Base-by-base conservation (phyloP, 2,797 vertebrate species). In the Microtus agrestis region DNA sequence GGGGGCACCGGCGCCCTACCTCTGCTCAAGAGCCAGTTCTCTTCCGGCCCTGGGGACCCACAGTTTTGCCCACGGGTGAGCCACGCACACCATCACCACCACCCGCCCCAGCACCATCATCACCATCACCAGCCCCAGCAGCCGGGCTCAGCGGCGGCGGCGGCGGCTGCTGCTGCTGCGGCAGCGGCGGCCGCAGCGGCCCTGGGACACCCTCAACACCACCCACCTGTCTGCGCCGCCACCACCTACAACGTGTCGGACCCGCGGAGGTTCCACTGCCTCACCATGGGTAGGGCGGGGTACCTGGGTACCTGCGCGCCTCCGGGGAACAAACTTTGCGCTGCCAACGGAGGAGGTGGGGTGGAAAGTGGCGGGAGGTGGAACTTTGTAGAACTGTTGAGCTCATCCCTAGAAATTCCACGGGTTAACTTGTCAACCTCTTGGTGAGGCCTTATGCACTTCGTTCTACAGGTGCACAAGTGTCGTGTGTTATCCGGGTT, bases 261-360 rank as follows among this genome's bases (percentile, higher is more conserved):
- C 92, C 99, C 99, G 23, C 99, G 99, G 98, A 99, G 99, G 97
- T 99, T 99, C 97, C 99, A 99, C 98, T 99, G 99, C 91, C 99
- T 99, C 93, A 98, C 99, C 96, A 98, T 99, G 98, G 99, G 99
- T 99, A 99, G 99, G 99, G 97, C 65, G 17, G 87, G 88, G 76
- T n/a, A 67, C 56, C 77, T 7, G 89, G 94, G 80, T 29, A 95
- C 93, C 96, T 69, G 80, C 21, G 93, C 73, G 51, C 94, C 37
- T 80, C 76, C n/a, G 5, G 7, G 77, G 69, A 88, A 82, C 90
- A 92, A 97, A 97, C 94, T 96, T 96, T 92, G 9, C 14, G 17
- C 65, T 2, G 59, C 2, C 51, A 1, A 86, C 8, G 84, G 65
- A 91, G 92, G 94, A 63, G 67, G 76, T 88, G 46, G 82, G 65